Evolutionary conservation across 2,888 invertebrate genomes (phyloP), one percentile per base, ranked within the genome.

Genomic region (Melieria crassipennis): DNA sequence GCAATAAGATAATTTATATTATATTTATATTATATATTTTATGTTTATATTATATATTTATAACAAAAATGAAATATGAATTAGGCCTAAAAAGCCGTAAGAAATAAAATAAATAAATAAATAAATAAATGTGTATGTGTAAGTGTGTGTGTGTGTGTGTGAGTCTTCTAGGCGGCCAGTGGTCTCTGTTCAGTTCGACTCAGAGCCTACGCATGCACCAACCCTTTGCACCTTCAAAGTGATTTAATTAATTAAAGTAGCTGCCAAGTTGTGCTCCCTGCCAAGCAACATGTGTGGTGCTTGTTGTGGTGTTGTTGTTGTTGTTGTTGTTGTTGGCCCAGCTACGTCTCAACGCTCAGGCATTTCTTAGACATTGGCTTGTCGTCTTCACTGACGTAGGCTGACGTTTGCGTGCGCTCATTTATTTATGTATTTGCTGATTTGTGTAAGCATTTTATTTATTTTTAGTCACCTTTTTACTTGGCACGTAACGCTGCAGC

Each of bases 301-400:
- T 52, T 52, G 10, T n/a, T 52, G 52, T 47, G 13, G 7, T 67
- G 9, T 10, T 67, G 11, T 57, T 48, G 30, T 50, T 11, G 46
- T 47, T 63, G 13, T 57, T 64, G 48, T 70, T 57, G 11, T 52
- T 52, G 13, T 52, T 13, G 4, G 52, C 13, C 52, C 13, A 52
- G 11, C 52, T 52, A 13, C 45, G 70, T 75, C 60, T 72, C 69
- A 78, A 80, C 79, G 79, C 80, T 80, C 13, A 48, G 30, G 42
- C 60, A 42, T 50, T 30, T 30, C 30, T 30, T 30, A 30, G 30
- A 30, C 30, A 30, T 30, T 30, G 30, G 1, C 30, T 30, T 1
- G 30, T 30, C 30, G 30, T 30, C 30, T 30, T 30, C 30, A 30
- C 30, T 30, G 30, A 30, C 30, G 30, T 30, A 30, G 30, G 30